Evolutionary conservation across 2,797 vertebrate species (phyloP).

Genomic region (Spinus pinus): DNA sequence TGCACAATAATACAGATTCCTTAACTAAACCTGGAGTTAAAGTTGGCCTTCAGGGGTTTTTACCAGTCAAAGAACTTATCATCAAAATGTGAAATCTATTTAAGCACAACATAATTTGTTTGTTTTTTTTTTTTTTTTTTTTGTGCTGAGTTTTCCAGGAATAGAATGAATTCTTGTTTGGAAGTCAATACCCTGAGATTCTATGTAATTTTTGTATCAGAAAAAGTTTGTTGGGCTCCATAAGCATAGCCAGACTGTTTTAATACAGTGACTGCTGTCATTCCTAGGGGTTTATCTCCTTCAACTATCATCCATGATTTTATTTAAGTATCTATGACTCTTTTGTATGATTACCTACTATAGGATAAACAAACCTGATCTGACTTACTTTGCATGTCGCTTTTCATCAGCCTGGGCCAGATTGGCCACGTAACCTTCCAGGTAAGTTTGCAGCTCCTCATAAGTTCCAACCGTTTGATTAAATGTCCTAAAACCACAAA

Average conservation of each 20-base stretch:
- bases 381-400: constrained; percentile 86
- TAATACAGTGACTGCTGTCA: not conserved
- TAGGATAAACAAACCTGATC: not conserved
- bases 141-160: not conserved
- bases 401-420: constrained; percentile 87
- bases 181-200: not conserved
- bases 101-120: not conserved
- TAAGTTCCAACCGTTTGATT: constrained; percentile 93
- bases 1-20: not conserved
- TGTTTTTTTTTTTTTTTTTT: not conserved
- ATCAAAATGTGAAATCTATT: not conserved
- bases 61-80: not conserved
- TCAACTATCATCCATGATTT: not conserved
- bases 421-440: constrained; percentile 89
- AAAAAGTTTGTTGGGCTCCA: not conserved
- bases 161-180: not conserved
- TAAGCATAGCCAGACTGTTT: not conserved
- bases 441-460: constrained; percentile 90
- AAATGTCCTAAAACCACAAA: constrained; percentile 81
- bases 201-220: not conserved
- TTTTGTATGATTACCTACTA: not conserved
- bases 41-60: not conserved
- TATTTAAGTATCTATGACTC: not conserved
- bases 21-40: not conserved
- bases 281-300: not conserved